phyloP scores from a whole-genome alignment of 2,113 vertebrate genomes.

The Sinocyclocheilus rhinocerous region DNA sequence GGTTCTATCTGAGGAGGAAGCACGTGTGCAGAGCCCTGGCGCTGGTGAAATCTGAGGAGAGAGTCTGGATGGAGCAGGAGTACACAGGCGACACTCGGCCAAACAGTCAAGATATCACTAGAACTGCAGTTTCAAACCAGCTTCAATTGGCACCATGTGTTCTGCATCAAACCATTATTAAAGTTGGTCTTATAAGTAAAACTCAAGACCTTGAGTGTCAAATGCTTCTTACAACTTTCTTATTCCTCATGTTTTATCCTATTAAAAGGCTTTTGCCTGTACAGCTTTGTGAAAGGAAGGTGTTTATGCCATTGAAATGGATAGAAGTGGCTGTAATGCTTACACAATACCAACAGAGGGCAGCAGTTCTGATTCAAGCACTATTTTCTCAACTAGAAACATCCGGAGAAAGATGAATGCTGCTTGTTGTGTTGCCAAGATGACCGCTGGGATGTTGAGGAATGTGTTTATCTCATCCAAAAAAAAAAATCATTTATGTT shows the following conservation, averaged over 20 bases:
- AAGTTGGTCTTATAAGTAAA: not conserved
- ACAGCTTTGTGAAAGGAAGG: not conserved
- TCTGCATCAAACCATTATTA: conserved; percentile 41
- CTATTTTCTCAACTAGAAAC: not conserved
- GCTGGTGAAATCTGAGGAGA: conserved; percentile 55
- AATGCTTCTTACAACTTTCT: not conserved
- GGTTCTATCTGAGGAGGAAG: conserved; percentile 49
- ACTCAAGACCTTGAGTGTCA: not conserved
- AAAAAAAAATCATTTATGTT: conserved; percentile 1
- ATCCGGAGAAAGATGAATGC: conserved; percentile 14
- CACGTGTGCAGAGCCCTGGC: conserved; percentile 34
- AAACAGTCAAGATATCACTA: conserved; percentile 25
- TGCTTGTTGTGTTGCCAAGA: not conserved
- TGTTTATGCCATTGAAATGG: not conserved
- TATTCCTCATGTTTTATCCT: not conserved
- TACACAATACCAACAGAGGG: conserved; percentile 39
- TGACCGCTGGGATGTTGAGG: not conserved
- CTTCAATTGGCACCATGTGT: conserved; percentile 55
- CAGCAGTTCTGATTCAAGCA: conserved; percentile 5
- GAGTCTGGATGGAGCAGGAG: conserved; percentile 29
- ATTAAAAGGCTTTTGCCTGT: not conserved
- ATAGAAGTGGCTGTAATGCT: not conserved
- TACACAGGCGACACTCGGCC: conserved; percentile 31
- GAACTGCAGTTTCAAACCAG: conserved; percentile 23
- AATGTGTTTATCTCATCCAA: conserved; percentile 4